Percentiles rank a stretch among this genome's conserved stretches.
Evolutionary conservation across 2,888 invertebrate genomes (phyloP).

Genomic region (Boloria euphrosyne): DNA sequence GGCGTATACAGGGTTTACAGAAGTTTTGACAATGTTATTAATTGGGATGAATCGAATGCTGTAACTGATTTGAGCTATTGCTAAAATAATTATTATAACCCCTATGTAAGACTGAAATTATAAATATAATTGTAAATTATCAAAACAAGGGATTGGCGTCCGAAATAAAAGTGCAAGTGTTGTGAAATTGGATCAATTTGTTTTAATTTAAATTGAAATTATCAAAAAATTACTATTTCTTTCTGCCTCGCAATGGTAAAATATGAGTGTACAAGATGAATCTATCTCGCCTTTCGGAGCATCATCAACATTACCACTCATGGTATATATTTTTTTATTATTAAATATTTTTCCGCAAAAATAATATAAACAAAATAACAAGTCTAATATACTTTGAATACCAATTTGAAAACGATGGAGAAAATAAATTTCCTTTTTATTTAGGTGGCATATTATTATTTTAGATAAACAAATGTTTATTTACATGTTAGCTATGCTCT

Average conservation of each 20-base stretch:
- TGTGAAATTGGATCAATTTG: conserved; percentile 22
- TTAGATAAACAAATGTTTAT: no score
- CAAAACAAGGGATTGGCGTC: conserved; percentile 29
- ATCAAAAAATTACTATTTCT: conserved; percentile 9
- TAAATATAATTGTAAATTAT: conserved; percentile 26
- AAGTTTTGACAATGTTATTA: conserved; percentile 21
- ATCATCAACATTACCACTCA: conserved; percentile 70
- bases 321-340: conserved; percentile 50
- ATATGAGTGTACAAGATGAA: conserved; percentile 74
- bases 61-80: conserved; percentile 14
- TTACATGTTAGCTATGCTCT: no score
- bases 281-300: conserved; percentile 54
- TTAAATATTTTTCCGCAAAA: neutral
- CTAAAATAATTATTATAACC: conserved; percentile 28
- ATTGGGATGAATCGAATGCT: conserved; percentile 24
- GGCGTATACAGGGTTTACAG: conserved; percentile 37
- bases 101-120: conserved; percentile 31
- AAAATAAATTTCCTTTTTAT: no score
- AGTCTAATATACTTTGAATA: no score
- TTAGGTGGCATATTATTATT: no score
- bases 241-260: conserved; percentile 63
- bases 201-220: conserved; percentile 17
- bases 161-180: conserved; percentile 25
- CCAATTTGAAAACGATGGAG: no score
- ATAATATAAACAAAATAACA: no score